Conservation (phyloP, 2,888 invertebrate species). For the Agrochola lychnidis region DNA sequence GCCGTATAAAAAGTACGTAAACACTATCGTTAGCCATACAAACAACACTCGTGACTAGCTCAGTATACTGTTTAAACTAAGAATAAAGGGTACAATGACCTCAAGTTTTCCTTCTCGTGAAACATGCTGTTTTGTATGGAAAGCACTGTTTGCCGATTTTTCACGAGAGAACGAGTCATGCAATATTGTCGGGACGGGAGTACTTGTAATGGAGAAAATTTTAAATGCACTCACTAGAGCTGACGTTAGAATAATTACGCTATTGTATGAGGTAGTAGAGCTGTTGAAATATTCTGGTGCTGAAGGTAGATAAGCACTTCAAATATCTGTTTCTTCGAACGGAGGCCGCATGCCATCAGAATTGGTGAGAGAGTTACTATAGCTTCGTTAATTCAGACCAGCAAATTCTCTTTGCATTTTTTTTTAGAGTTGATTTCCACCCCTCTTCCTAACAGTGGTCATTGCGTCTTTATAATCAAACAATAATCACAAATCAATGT, state of each 20-base stretch:
- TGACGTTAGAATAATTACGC: slow-evolving; percentile 12
- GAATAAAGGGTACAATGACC: slow-evolving; percentile 53
- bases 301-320: too few relatives aligned
- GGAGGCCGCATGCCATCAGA: background rate
- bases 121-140: slow-evolving; percentile 50
- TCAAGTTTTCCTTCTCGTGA: slow-evolving; percentile 32
- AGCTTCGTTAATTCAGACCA: too few relatives aligned
- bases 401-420: background rate
- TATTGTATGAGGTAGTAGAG: background rate
- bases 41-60: slow-evolving; percentile 51
- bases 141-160: slow-evolving; percentile 49
- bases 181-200: slow-evolving; percentile 26
- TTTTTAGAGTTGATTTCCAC: background rate
- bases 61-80: slow-evolving; percentile 43
- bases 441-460: background rate
- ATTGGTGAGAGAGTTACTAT: background rate
- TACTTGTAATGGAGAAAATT: slow-evolving; percentile 19
- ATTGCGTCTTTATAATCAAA: background rate
- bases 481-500: background rate
- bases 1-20: slow-evolving; percentile 70
- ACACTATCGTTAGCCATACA: slow-evolving; percentile 42
- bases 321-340: background rate
- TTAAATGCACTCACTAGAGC: slow-evolving; percentile 1
- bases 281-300: background rate
- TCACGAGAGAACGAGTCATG: slow-evolving; percentile 43